These are phyloP conservation scores for Bothrops jararaca DNA, from an alignment of 2,113 vertebrate genomes.

Conservation along the genomic window DNA sequence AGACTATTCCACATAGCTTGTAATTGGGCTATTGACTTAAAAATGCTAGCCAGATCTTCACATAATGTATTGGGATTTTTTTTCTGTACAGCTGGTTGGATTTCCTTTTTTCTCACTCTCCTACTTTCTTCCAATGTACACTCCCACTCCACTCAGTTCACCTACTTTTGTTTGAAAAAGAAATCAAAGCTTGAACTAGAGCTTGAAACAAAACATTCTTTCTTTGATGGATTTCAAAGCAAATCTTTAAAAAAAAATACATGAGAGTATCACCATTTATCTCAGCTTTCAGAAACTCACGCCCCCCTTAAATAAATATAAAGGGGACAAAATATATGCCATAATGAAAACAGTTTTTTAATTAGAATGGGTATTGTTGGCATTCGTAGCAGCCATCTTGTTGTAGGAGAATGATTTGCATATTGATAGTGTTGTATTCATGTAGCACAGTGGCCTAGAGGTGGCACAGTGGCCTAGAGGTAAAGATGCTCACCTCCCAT, in stretches of 20 bases:
- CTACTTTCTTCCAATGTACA: not conserved
- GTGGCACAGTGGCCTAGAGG: not conserved
- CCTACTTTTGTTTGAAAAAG: not conserved
- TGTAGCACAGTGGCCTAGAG: not conserved
- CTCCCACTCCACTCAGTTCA: conserved; percentile 43
- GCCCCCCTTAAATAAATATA: not conserved
- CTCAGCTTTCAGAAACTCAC: not conserved
- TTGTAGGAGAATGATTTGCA: not conserved
- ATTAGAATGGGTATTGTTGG: conserved; percentile 26
- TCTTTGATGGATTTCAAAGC: not conserved
- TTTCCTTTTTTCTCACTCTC: not conserved
- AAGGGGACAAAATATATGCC: conserved; percentile 3
- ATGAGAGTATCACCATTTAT: not conserved
- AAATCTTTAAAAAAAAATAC: not conserved
- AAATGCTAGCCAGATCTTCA: conserved; percentile 35
- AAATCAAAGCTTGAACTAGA: not conserved
- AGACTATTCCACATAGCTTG: conserved; percentile 14
- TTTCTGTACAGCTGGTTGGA: conserved; percentile 48
- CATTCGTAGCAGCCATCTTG: not conserved
- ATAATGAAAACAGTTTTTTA: not conserved
- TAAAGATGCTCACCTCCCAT: not conserved
- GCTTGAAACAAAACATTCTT: not conserved
- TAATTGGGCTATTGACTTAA: conserved; percentile 41
- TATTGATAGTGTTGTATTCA: not conserved
- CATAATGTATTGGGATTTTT: conserved; percentile 46